phyloP scores from a whole-genome alignment of 2,888 invertebrate genomes.

The Eueremaeus valkanovi region DNA sequence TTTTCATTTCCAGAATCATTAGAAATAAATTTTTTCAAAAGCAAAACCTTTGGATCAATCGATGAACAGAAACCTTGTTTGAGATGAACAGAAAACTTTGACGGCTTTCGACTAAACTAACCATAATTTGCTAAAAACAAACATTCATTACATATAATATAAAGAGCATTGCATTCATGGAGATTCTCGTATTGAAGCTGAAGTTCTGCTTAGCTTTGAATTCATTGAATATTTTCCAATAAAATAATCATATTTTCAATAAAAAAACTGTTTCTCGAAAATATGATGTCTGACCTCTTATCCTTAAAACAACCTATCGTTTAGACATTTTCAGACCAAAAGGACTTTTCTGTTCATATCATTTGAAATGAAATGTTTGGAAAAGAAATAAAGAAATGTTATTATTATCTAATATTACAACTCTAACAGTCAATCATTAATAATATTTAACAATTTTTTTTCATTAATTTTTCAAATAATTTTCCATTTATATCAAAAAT shows the following conservation, averaged over 20 bases:
- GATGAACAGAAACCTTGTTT: not conserved
- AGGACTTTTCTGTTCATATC: too few relatives aligned
- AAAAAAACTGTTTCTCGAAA: too few relatives aligned
- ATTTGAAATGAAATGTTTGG: not conserved
- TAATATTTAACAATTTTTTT: too few relatives aligned
- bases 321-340: too few relatives aligned
- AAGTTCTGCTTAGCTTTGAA: not conserved
- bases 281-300: too few relatives aligned
- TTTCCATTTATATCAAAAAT: not conserved
- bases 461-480: too few relatives aligned
- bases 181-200: not conserved
- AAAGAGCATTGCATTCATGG: not conserved
- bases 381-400: not conserved
- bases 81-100: not conserved
- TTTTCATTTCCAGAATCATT: too few relatives aligned
- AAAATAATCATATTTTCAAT: too few relatives aligned
- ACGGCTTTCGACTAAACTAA: not conserved
- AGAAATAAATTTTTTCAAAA: too few relatives aligned
- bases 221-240: too few relatives aligned
- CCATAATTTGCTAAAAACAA: not conserved
- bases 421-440: not conserved
- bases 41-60: not conserved
- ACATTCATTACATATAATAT: not conserved
- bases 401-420: not conserved
- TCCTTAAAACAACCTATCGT: too few relatives aligned